A percentile compares a stretch with the other conserved stretches of the same genome.
phyloP scores from a whole-genome alignment of 1,140 invertebrate species.

The Drosophila setifemur region DNA sequence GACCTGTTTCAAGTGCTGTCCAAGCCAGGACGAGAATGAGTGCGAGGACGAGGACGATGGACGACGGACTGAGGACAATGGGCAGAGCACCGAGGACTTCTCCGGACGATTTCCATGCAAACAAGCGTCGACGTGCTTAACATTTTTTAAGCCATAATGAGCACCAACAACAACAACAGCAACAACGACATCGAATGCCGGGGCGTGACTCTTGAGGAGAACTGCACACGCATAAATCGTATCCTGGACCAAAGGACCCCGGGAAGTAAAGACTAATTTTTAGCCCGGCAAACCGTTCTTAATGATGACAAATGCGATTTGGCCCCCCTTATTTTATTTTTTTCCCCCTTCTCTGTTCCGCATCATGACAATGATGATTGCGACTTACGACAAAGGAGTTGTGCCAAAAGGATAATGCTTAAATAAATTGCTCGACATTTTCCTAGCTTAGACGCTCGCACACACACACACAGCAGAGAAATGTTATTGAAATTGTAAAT shows the following conservation, averaged over 20 bases:
- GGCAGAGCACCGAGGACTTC: background rate
- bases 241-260: constrained; percentile 37
- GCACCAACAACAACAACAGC: constrained; percentile 57
- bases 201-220: constrained; percentile 70
- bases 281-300: constrained; percentile 49
- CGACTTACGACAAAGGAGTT: constrained; percentile 60
- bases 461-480: constrained; percentile 12
- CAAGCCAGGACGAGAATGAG: constrained; percentile 16
- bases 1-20: constrained; percentile 67
- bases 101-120: constrained; percentile 56
- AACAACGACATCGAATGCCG: constrained; percentile 39
- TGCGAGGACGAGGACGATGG: constrained; percentile 9
- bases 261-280: constrained; percentile 59
- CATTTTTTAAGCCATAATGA: constrained; percentile 81
- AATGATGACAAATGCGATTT: constrained; percentile 74
- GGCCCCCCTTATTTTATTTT: too few relatives aligned
- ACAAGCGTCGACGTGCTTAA: constrained; percentile 72
- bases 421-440: constrained; percentile 59
- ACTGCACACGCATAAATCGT: constrained; percentile 76
- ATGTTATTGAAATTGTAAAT: constrained; percentile 79
- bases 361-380: constrained; percentile 54
- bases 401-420: constrained; percentile 54
- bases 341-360: background rate
- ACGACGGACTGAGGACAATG: background rate
- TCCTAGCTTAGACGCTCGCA: constrained; percentile 14